These are phyloP conservation scores for Struthidea cinerea DNA, from an alignment of 2,113 vertebrate species.

Conservation along the genomic window DNA sequence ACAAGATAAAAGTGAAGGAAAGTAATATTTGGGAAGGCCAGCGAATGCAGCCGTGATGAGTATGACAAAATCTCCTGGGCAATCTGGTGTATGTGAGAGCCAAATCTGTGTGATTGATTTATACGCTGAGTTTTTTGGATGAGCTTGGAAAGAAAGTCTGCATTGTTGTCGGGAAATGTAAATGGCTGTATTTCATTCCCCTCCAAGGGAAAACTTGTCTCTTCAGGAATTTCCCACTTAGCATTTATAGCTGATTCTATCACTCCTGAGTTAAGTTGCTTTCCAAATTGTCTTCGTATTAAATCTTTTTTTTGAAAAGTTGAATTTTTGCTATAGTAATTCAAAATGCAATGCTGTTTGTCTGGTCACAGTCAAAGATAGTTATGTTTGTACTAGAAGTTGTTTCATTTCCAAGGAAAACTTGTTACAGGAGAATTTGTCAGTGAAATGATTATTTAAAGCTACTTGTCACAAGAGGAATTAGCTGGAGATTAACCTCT, in stretches of 20 bases:
- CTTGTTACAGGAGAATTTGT: conserved; percentile 6
- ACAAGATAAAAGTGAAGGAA: neutral
- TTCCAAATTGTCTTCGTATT: conserved; percentile 15
- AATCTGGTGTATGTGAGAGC: neutral
- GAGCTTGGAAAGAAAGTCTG: neutral
- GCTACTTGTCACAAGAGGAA: neutral
- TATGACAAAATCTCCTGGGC: neutral
- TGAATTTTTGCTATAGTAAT: conserved; percentile 1
- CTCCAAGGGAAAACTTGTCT: conserved; percentile 22
- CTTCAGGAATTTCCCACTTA: neutral
- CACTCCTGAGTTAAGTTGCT: conserved; percentile 30
- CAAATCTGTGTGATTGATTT: neutral
- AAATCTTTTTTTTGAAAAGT: neutral
- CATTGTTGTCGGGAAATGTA: neutral
- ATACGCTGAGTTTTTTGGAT: neutral
- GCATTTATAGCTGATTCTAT: conserved; percentile 38
- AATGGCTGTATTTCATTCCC: neutral
- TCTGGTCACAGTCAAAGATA: neutral
- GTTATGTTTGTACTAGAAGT: neutral
- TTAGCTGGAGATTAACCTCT: conserved; percentile 10
- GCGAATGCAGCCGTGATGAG: neutral
- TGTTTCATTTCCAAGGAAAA: conserved; percentile 16
- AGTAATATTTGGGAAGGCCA: neutral
- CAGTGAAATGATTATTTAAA: conserved; percentile 23
- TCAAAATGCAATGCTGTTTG: neutral